Evolutionary conservation across 2,797 vertebrate genomes (phyloP).

Genomic region (Phoeniculus purpureus): DNA sequence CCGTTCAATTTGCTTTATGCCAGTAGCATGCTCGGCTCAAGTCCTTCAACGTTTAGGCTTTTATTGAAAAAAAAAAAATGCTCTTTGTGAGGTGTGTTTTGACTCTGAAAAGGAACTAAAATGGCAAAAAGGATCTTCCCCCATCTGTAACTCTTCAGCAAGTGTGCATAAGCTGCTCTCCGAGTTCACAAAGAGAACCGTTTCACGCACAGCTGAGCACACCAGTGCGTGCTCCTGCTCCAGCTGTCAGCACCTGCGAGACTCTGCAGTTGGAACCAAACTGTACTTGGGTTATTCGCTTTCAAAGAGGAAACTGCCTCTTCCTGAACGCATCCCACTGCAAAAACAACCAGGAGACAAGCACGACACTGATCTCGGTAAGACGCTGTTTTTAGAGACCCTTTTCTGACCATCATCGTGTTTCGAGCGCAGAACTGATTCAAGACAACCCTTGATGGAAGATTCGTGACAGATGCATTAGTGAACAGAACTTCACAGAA

Average conservation of each 20-base stretch:
- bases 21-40: slow-evolving; percentile 17
- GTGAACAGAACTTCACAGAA: slow-evolving; percentile 63
- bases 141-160: not conserved
- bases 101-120: slow-evolving; percentile 25
- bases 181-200: not conserved
- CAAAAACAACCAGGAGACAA: not conserved
- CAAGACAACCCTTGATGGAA: slow-evolving; percentile 52
- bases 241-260: not conserved
- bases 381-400: slow-evolving; percentile 49
- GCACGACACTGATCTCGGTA: not conserved
- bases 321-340: not conserved
- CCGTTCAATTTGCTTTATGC: not conserved
- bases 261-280: not conserved
- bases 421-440: slow-evolving; percentile 53
- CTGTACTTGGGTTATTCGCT: not conserved
- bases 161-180: not conserved
- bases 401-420: slow-evolving; percentile 51
- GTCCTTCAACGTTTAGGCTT: not conserved
- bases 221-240: not conserved
- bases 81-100: slow-evolving; percentile 28
- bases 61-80: slow-evolving; percentile 31
- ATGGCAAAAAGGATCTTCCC: slow-evolving; percentile 4
- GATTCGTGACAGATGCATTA: slow-evolving; percentile 45
- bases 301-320: not conserved
- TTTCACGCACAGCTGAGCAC: not conserved